These are phyloP conservation scores for Sarcophaga carnaria DNA, from an alignment of 2,888 invertebrate species.

Conservation along the genomic window DNA sequence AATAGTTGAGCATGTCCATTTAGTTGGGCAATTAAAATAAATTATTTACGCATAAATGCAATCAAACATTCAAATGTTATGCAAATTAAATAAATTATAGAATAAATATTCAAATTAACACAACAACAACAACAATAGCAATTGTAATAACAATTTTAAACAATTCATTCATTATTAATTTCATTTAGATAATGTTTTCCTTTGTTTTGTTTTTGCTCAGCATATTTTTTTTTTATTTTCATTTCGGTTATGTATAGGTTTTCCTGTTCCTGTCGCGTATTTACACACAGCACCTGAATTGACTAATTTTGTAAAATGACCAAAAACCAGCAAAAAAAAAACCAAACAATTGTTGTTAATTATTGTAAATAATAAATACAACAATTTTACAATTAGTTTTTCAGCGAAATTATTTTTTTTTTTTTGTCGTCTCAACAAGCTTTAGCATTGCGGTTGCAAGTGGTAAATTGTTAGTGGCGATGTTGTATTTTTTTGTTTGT, in stretches of 20 bases:
- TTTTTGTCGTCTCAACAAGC: neutral
- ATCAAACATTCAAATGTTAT: slow-evolving; percentile 55
- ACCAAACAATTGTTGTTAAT: slow-evolving; percentile 54
- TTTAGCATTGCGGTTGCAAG: slow-evolving; percentile 36
- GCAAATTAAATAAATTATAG: slow-evolving; percentile 52
- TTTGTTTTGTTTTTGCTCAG: neutral
- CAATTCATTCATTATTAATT: neutral
- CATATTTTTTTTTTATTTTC: neutral
- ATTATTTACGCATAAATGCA: slow-evolving; percentile 60
- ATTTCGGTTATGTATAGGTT: neutral
- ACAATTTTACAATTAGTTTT: slow-evolving; percentile 23
- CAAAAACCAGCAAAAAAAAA: neutral
- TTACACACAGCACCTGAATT: slow-evolving; percentile 4
- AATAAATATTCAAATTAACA: slow-evolving; percentile 21
- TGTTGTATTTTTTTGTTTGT: too few species aligned
- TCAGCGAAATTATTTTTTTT: neutral
- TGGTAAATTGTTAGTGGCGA: slow-evolving; percentile 3
- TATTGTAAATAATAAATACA: slow-evolving; percentile 44
- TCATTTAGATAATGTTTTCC: slow-evolving; percentile 2
- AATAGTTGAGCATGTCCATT: slow-evolving; percentile 24
- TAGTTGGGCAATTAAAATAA: slow-evolving; percentile 61
- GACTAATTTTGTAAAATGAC: slow-evolving; percentile 45
- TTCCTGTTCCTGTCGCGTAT: neutral
- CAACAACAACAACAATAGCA: neutral
- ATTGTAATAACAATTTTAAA: neutral